Conservation (phyloP, 2,888 invertebrate species). For the Polydrusus cervinus region DNA sequence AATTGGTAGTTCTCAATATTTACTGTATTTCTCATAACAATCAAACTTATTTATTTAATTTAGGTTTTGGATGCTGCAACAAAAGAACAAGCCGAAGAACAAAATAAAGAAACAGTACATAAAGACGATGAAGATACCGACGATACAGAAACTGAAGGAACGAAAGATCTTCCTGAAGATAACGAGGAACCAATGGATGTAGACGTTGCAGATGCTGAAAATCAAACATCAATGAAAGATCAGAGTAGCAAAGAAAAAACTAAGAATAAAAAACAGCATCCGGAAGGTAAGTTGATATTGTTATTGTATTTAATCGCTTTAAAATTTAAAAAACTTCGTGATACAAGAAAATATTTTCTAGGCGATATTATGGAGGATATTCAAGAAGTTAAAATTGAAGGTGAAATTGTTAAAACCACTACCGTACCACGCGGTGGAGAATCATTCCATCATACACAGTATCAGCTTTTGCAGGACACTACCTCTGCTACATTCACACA, state of each 20-base stretch:
- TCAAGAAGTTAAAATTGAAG: constrained; percentile 80
- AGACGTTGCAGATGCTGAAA: constrained; percentile 60
- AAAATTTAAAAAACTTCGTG: neutral
- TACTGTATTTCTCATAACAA: too few species aligned
- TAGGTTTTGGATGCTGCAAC: constrained; percentile 83
- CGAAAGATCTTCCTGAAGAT: constrained; percentile 70
- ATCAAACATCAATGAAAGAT: constrained; percentile 72
- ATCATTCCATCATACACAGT: constrained; percentile 84
- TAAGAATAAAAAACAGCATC: constrained; percentile 70
- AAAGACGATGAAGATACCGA: constrained; percentile 74
- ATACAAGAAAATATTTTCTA: constrained; percentile 39
- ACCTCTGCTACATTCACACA: constrained; percentile 59
- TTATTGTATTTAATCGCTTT: constrained; percentile 37
- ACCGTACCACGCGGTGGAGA: constrained; percentile 81
- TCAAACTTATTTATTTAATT: too few species aligned
- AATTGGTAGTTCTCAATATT: too few species aligned
- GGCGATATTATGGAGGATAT: constrained; percentile 67
- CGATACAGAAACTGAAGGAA: constrained; percentile 75
- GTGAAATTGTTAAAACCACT: constrained; percentile 80
- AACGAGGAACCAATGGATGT: constrained; percentile 66
- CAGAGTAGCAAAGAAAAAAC: constrained; percentile 68
- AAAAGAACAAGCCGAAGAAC: constrained; percentile 86
- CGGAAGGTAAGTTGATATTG: constrained; percentile 62
- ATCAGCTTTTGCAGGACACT: constrained; percentile 61
- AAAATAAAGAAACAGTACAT: constrained; percentile 74